phyloP scores from a whole-genome alignment of 2,113 vertebrate species.

The Oreochromis tanganicae region DNA sequence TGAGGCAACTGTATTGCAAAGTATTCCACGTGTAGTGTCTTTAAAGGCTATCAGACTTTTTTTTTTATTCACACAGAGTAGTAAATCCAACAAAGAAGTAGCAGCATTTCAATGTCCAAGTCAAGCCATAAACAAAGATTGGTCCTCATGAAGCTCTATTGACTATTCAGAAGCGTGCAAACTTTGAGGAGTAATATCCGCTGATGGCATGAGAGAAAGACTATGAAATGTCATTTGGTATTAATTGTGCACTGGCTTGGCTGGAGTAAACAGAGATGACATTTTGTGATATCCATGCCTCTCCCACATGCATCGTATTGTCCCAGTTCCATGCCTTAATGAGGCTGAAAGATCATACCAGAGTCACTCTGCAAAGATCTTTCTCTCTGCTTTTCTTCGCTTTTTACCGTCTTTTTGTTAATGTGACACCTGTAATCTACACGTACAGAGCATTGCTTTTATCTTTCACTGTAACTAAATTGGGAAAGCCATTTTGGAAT shows the following conservation, averaged over 20 bases:
- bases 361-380: not conserved
- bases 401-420: not conserved
- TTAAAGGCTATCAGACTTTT: not conserved
- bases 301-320: not conserved
- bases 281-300: constrained; percentile 47
- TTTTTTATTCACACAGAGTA: not conserved
- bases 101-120: not conserved
- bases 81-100: constrained; percentile 23
- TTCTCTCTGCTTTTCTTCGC: not conserved
- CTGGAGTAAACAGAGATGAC: constrained; percentile 60
- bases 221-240: constrained; percentile 62
- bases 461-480: not conserved
- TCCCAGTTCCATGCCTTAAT: constrained; percentile 26
- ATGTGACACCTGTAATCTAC: not conserved
- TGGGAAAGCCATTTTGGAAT: not conserved
- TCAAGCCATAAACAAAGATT: constrained; percentile 19
- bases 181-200: constrained; percentile 55
- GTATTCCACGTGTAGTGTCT: not conserved
- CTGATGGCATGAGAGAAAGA: constrained; percentile 29
- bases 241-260: constrained; percentile 58
- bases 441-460: not conserved
- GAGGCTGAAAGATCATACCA: constrained; percentile 17
- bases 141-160: not conserved
- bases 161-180: constrained; percentile 31
- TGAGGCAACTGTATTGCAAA: not conserved